Evolutionary conservation across 30 jellyfish, hydroid and myxozoan genomes (phyloP).

Genomic region (Morbakka virulenta): DNA sequence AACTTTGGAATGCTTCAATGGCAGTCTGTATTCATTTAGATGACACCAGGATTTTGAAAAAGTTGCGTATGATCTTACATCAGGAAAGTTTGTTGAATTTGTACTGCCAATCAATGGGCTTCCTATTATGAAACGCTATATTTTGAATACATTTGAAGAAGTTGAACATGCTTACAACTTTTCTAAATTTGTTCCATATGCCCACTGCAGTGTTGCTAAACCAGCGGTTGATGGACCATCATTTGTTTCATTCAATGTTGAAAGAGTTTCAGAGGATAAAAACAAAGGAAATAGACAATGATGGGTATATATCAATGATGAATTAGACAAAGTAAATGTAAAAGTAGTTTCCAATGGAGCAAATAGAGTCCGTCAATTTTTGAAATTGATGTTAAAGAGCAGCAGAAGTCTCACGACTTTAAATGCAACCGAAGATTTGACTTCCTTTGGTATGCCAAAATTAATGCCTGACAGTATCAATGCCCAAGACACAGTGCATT

Average conservation of each 20-base stretch:
- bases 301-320: neutral
- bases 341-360: conserved; percentile 3
- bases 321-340: neutral
- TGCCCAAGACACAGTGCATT: conserved; percentile 47
- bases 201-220: conserved; percentile 39
- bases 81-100: conserved; percentile 12
- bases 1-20: conserved; percentile 2
- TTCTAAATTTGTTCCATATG: conserved; percentile 12
- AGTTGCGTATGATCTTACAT: conserved; percentile 30
- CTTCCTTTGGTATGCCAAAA: conserved; percentile 4
- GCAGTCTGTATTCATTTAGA: neutral
- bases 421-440: neutral
- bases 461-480: conserved; percentile 1
- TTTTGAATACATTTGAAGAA: conserved; percentile 21
- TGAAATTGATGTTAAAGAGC: neutral
- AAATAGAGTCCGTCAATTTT: conserved; percentile 9
- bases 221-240: conserved; percentile 34
- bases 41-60: no score
- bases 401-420: neutral
- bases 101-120: conserved; percentile 16
- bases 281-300: neutral
- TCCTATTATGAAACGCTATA: conserved; percentile 1
- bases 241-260: neutral
- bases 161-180: neutral
- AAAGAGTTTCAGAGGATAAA: conserved; percentile 1